Percentiles rank a stretch among this genome's conserved stretches.
Conservation (phyloP, 2,113 vertebrate genomes). For the Barnardius zonarius region DNA sequence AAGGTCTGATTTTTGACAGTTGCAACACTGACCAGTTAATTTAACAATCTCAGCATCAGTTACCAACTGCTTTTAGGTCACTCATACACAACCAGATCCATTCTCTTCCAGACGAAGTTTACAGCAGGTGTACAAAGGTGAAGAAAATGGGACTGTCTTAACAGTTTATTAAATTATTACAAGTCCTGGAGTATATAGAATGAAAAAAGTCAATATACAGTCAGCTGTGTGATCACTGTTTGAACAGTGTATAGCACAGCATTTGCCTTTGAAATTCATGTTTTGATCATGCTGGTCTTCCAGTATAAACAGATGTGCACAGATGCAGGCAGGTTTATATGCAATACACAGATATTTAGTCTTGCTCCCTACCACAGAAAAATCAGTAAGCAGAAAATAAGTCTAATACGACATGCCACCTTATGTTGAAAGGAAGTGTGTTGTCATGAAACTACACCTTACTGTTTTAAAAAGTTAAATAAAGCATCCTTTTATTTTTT, state of each 20-base stretch:
- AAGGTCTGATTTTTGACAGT: not conserved
- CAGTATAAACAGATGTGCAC: not conserved
- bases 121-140: conserved; percentile 71
- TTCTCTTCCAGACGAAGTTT: conserved; percentile 74
- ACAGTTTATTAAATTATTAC: not conserved
- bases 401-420: not conserved
- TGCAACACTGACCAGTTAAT: not conserved
- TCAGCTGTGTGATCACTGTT: not conserved
- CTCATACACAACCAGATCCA: conserved; percentile 74
- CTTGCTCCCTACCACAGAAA: not conserved
- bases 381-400: not conserved
- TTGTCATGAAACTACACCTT: not conserved
- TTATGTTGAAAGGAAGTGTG: not conserved
- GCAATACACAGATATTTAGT: not conserved
- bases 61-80: conserved; percentile 65
- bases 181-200: not conserved
- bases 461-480: not conserved
- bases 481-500: not conserved
- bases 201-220: not conserved
- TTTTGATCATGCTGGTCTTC: not conserved
- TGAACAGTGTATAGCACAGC: not conserved
- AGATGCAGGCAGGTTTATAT: not conserved
- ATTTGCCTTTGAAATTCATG: not conserved
- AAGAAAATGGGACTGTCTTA: conserved; percentile 75
- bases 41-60: not conserved